These are phyloP conservation scores for Heliconius congener DNA, from an alignment of 1,140 invertebrate species.

Conservation along the genomic window DNA sequence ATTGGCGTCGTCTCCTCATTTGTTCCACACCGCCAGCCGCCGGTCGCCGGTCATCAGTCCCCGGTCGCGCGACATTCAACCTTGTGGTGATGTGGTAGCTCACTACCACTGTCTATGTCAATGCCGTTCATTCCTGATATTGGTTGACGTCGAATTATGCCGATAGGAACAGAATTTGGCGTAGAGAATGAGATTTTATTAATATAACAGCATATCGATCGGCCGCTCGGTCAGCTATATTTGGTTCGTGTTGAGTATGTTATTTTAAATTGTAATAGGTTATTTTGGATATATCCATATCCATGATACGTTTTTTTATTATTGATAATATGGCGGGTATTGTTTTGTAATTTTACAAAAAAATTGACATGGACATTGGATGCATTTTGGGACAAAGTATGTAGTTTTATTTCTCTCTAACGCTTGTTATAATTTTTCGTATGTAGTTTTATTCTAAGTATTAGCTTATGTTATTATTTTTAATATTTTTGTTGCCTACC, in stretches of 20 bases:
- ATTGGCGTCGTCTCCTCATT: slow-evolving; percentile 71
- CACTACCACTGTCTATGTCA: slow-evolving; percentile 57
- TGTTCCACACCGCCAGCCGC: slow-evolving; percentile 52
- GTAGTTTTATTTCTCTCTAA: too few species aligned
- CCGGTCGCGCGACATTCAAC: slow-evolving; percentile 54
- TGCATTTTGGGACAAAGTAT: too few species aligned
- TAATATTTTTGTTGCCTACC: too few species aligned
- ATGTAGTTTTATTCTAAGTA: too few species aligned
- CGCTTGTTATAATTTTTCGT: too few species aligned
- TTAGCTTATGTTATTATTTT: too few species aligned
- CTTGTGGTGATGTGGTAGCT: slow-evolving; percentile 44
- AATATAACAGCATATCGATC: not conserved
- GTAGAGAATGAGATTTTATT: not conserved
- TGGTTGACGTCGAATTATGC: slow-evolving; percentile 24
- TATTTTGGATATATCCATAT: not conserved
- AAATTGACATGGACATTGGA: too few species aligned
- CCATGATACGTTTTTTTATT: too few species aligned
- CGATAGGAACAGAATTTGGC: not conserved
- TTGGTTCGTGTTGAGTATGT: not conserved
- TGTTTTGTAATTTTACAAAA: too few species aligned
- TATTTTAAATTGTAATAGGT: not conserved
- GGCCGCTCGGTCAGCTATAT: not conserved
- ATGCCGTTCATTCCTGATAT: slow-evolving; percentile 52
- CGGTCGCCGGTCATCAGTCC: slow-evolving; percentile 25
- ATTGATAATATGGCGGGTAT: too few species aligned